Base-by-base conservation (phyloP, 1,140 invertebrate species). In the Papilio polyxenes region DNA sequence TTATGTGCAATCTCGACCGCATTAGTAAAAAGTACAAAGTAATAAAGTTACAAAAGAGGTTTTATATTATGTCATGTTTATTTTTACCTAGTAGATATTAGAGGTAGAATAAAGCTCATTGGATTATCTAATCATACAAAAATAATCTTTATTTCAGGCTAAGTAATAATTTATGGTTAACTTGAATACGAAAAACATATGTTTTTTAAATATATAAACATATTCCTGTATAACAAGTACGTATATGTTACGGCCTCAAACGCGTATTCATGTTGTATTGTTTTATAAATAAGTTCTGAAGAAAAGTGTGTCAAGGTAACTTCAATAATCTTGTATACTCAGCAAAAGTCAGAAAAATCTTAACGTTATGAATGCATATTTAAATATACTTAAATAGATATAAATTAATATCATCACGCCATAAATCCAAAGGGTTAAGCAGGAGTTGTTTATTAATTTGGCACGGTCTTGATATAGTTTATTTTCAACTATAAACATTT, bases 231-330 rank as follows among this genome's bases (percentile, higher is more conserved):
- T 20, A 6, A 59, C 56, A n/a, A n/a, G 6, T 59, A 59, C 15
- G 23, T 31, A 31, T 44, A 44, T 44, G 2, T 23, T 65, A 10
- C 23, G 62, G 23, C 62, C 62, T 65, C 23, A 31, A 65, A 65
- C 62, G 7, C 13, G 23, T 11, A 31, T 65, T 65, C 31, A 65
- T 31, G 62, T 65, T 17, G 62, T 31, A 65, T 65, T 65, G 62
- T 65, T 65, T 65, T 31, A 65, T 65, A 65, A 65, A 65, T 65
- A 65, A 65, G 62, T 65, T 65, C 11, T 9, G 62, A 31, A 65
- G 62, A 65, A 65, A 65, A 65, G 62, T 65, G 62, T 65, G 62
- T 65, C 62, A 65, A 65, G 62, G 62, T 13, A 65, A 37, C 62
- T 65, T 65, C 20, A 65, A 65, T 65, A 31, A 65, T 65, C 62